Conservation (phyloP, 2,888 invertebrate genomes). For the Meteorus cinctellus region DNA sequence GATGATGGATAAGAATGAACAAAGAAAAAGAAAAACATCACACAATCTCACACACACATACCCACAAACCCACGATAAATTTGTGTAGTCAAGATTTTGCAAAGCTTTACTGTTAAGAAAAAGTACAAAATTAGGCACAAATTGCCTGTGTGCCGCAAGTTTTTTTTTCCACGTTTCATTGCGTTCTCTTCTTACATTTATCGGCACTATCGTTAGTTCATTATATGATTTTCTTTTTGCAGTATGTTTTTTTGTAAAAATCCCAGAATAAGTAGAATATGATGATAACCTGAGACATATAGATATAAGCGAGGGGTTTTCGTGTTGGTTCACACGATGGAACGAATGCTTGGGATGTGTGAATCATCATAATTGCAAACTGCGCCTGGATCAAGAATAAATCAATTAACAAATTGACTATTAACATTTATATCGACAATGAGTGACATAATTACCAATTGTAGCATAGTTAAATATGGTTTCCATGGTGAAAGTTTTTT, state of each 20-base stretch:
- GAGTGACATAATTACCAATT: slow-evolving; percentile 77
- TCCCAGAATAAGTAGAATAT: slow-evolving; percentile 84
- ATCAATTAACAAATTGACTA: background rate
- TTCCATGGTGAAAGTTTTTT: slow-evolving; percentile 78
- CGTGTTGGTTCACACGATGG: slow-evolving; percentile 77
- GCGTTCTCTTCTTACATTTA: background rate
- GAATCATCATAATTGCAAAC: slow-evolving; percentile 79
- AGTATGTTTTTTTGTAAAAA: slow-evolving; percentile 80
- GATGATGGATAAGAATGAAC: background rate
- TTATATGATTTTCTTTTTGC: slow-evolving; percentile 62
- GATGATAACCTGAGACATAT: slow-evolving; percentile 78
- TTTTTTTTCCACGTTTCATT: background rate
- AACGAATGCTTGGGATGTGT: slow-evolving; percentile 75
- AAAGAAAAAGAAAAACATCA: background rate
- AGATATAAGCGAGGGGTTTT: slow-evolving; percentile 75
- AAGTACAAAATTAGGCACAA: slow-evolving; percentile 55
- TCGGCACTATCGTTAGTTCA: slow-evolving; percentile 37
- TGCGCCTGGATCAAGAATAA: slow-evolving; percentile 75
- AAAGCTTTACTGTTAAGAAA: slow-evolving; percentile 51
- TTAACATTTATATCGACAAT: background rate
- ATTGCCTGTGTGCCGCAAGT: slow-evolving; percentile 21
- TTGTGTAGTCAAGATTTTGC: slow-evolving; percentile 32
- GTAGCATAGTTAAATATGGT: slow-evolving; percentile 76
- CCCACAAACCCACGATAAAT: background rate
- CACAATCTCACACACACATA: background rate